A percentile compares a stretch with the other conserved stretches of the same genome.
Evolutionary conservation across 2,888 invertebrate genomes (phyloP).

Genomic region (Gisinianus flammeolus): DNA sequence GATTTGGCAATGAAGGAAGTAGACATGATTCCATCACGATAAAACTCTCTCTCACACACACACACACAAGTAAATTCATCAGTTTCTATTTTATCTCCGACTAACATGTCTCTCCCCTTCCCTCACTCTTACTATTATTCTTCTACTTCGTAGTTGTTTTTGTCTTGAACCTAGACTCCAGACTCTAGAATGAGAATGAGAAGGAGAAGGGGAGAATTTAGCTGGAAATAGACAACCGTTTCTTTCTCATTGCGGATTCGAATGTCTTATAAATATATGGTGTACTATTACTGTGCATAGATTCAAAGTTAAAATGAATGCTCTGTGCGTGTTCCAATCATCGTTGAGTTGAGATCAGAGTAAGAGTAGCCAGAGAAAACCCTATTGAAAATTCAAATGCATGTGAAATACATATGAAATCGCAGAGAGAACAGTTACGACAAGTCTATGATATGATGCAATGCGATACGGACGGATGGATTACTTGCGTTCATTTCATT

Average conservation of each 20-base stretch:
- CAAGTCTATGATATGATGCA: too few species aligned
- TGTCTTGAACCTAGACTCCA: too few species aligned
- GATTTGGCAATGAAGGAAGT: not conserved
- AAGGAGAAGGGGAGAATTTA: too few species aligned
- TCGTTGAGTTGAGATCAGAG: too few species aligned
- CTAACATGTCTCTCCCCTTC: not conserved
- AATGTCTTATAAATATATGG: too few species aligned
- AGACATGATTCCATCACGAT: not conserved
- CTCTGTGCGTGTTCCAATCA: too few species aligned
- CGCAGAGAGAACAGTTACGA: too few species aligned
- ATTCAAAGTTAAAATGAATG: too few species aligned
- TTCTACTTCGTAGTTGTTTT: not conserved
- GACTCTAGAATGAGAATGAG: too few species aligned
- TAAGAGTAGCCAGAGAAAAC: not conserved
- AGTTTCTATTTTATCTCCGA: not conserved
- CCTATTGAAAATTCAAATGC: not conserved
- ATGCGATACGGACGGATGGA: too few species aligned
- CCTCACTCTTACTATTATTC: not conserved
- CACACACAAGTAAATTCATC: not conserved
- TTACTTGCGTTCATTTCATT: too few species aligned
- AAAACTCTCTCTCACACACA: not conserved
- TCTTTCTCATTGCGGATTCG: not conserved
- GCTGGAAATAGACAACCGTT: not conserved
- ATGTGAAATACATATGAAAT: not conserved
- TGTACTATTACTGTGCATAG: too few species aligned